Conservation (phyloP, 2,888 invertebrate species). For the Capitulum mitella region DNA sequence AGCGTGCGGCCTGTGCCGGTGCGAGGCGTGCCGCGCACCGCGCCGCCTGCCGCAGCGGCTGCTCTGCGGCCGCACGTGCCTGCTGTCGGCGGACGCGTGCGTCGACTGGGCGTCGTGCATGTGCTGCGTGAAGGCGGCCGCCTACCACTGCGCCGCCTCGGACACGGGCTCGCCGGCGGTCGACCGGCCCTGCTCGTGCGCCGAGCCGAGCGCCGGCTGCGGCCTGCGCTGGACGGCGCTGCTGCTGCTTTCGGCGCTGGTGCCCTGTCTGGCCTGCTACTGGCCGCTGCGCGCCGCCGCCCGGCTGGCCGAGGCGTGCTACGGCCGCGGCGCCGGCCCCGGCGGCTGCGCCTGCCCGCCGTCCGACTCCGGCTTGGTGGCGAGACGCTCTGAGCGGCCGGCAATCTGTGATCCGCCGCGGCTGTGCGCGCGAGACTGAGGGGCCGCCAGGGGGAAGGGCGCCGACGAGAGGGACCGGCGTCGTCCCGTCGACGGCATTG, state of each 20-base stretch:
- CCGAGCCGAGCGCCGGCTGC: slow-evolving; percentile 47
- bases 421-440: background rate
- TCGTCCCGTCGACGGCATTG: too few species aligned
- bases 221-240: slow-evolving; percentile 78
- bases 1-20: slow-evolving; percentile 79
- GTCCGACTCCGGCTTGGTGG: background rate
- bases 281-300: slow-evolving; percentile 80
- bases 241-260: slow-evolving; percentile 68
- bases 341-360: slow-evolving; percentile 71
- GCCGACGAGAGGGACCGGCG: too few species aligned
- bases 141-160: slow-evolving; percentile 68
- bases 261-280: slow-evolving; percentile 90
- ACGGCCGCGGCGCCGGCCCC: slow-evolving; percentile 71
- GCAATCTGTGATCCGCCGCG: background rate
- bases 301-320: slow-evolving; percentile 57
- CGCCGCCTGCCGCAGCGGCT: slow-evolving; percentile 78
- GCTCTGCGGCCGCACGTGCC: slow-evolving; percentile 80
- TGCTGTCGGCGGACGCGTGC: slow-evolving; percentile 80
- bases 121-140: slow-evolving; percentile 86
- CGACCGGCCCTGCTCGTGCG: slow-evolving; percentile 51
- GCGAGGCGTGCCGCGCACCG: slow-evolving; percentile 82
- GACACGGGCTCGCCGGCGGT: slow-evolving; percentile 51
- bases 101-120: slow-evolving; percentile 88
- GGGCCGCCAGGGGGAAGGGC: background rate
- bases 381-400: background rate